Percentiles rank a stretch among this genome's conserved stretches.
Evolutionary conservation across 2,113 vertebrate species (phyloP).

Genomic region (Calonectris borealis): DNA sequence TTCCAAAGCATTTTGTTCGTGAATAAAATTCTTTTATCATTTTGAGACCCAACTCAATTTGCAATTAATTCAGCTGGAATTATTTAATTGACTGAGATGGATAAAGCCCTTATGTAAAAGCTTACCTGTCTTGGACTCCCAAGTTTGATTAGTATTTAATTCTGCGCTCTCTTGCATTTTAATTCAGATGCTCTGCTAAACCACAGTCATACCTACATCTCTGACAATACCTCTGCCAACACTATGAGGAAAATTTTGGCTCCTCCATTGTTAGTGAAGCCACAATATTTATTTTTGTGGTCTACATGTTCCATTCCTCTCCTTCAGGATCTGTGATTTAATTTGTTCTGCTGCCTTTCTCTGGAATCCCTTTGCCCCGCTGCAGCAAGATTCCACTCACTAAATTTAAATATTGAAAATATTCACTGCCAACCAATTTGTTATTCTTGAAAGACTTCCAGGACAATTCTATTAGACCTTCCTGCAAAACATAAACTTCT

Average conservation of each 20-base stretch:
- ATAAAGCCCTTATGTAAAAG: background rate
- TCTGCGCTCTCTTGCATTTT: background rate
- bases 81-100: background rate
- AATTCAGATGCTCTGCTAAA: background rate
- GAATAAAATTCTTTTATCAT: background rate
- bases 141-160: background rate
- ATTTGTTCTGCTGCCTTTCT: background rate
- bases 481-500: background rate
- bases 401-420: conserved; percentile 18
- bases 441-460: conserved; percentile 25
- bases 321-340: background rate
- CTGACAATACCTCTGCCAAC: background rate
- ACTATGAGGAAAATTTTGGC: background rate
- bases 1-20: background rate
- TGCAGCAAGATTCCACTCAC: background rate
- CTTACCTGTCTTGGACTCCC: background rate
- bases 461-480: background rate
- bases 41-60: background rate
- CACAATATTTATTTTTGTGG: background rate
- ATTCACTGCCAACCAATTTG: background rate
- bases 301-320: background rate
- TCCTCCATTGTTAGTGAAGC: background rate
- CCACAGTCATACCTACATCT: background rate
- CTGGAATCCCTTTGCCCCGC: background rate
- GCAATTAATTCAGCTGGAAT: background rate